Base-by-base conservation (phyloP, 2,888 invertebrate species). In the Aspidapion aeneum region DNA sequence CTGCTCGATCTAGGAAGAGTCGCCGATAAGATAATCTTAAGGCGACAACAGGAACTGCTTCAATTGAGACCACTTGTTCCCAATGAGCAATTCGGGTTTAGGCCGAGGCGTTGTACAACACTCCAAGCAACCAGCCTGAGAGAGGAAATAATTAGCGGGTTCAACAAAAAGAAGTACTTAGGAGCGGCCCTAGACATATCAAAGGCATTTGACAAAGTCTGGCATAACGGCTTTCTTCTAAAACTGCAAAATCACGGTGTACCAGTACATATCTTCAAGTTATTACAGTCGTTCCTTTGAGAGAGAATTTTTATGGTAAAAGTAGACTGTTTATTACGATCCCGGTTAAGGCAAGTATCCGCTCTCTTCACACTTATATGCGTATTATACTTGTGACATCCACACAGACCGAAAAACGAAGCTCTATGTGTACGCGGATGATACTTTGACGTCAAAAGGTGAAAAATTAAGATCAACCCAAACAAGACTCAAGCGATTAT, bases 1-100 rank as follows among this genome's bases (percentile, higher is more conserved):
- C 55, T 64, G 2, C 55, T 58, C 12, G 16, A n/a, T 5, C 16
- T 64, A 5, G 62, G 59, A 5, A 64, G 62, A 58, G 2, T 63
- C 35, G 35, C 9, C 55, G 52, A 52, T 5, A 19, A 17, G 17
- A 52, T 52, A 17, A 52, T 52, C 17, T 19, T 52, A 7, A 5
- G 19, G 17, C 52, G 52, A 52, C 52, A 9, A 19, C 17, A 19
- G 17, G 52, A 17, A 52, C 17, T 19, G 18, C 52, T n/a, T 18
- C 52, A 52, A 19, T 9, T 52, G 5, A n/a, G 7, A 20, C 18
- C n/a, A 19, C 51, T 51, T 2, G 5, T 59, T 17, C 59, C 59
- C 7, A 51, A 59, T 18, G 59, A 59, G 19, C 59, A 59, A 21
- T 59, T 59, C 18, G 59, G 59, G 7, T 59, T 59, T 19, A 12